Conservation (phyloP, 2,888 invertebrate genomes). For the Eulithis testata region DNA sequence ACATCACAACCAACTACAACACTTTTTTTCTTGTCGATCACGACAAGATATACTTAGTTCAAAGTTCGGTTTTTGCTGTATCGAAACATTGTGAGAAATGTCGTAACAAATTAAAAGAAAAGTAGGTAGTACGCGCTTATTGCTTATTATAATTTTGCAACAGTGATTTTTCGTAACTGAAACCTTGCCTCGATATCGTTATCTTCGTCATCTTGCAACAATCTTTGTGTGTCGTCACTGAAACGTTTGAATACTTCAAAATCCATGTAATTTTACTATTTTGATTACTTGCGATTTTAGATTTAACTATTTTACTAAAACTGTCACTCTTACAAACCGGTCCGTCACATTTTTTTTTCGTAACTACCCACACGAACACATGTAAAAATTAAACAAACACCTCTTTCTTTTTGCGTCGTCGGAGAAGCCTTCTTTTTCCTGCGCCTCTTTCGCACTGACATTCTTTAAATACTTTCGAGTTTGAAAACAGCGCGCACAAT, state of each 20-base stretch:
- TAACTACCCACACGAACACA: slow-evolving; percentile 45
- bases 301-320: background rate
- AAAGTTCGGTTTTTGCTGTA: slow-evolving; percentile 1
- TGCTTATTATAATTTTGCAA: slow-evolving; percentile 6
- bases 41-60: background rate
- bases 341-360: slow-evolving; percentile 13
- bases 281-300: background rate
- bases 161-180: slow-evolving; percentile 3
- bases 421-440: slow-evolving; percentile 78
- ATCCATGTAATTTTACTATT: slow-evolving; percentile 32
- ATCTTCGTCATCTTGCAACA: slow-evolving; percentile 36
- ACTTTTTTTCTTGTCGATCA: background rate
- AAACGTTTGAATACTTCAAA: slow-evolving; percentile 35
- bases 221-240: slow-evolving; percentile 34
- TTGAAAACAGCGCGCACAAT: slow-evolving; percentile 76
- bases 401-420: slow-evolving; percentile 62
- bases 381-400: slow-evolving; percentile 44
- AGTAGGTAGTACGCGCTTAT: slow-evolving; percentile 1
- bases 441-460: slow-evolving; percentile 82
- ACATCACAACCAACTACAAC: slow-evolving; percentile 25
- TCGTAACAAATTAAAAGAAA: background rate
- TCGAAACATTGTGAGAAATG: background rate
- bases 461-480: slow-evolving; percentile 72
- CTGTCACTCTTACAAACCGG: slow-evolving; percentile 11
- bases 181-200: slow-evolving; percentile 31